phyloP scores from a whole-genome alignment of 2,888 invertebrate species.

The Axea sp. region DNA sequence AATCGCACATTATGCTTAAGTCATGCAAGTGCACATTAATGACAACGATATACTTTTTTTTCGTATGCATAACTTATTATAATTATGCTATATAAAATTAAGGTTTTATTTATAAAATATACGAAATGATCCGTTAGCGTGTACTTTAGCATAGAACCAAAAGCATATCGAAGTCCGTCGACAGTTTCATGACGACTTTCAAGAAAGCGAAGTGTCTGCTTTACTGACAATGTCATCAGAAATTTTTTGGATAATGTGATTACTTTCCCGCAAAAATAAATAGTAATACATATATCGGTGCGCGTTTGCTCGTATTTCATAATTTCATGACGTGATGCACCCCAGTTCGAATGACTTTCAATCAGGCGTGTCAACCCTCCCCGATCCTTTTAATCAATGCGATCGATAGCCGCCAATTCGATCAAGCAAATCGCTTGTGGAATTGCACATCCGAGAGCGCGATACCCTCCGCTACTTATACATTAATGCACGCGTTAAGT shows the following conservation, averaged over 20 bases:
- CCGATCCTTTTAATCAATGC: constrained; percentile 72
- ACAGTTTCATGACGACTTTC: too few species aligned
- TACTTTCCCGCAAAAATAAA: constrained; percentile 18
- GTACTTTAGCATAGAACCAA: too few species aligned
- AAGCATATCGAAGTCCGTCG: too few species aligned
- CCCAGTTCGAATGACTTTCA: constrained; percentile 65
- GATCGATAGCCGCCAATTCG: constrained; percentile 69
- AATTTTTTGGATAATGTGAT: constrained; percentile 11
- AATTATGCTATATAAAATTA: too few species aligned
- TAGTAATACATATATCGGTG: constrained; percentile 27
- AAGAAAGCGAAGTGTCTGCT: too few species aligned
- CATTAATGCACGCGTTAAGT: constrained; percentile 48
- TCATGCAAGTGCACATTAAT: too few species aligned
- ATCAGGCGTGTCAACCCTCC: constrained; percentile 63
- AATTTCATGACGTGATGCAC: constrained; percentile 58
- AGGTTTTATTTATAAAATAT: too few species aligned
- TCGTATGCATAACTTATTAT: too few species aligned
- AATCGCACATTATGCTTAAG: too few species aligned
- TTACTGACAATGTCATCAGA: constrained; percentile 10
- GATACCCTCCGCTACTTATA: constrained; percentile 38
- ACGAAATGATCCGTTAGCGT: too few species aligned
- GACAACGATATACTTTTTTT: too few species aligned
- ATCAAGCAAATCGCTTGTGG: constrained; percentile 74
- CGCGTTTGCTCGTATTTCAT: constrained; percentile 40
- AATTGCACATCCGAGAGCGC: constrained; percentile 67